phyloP scores from a whole-genome alignment of 2,797 vertebrate genomes.

The Sarcophilus harrisii region DNA sequence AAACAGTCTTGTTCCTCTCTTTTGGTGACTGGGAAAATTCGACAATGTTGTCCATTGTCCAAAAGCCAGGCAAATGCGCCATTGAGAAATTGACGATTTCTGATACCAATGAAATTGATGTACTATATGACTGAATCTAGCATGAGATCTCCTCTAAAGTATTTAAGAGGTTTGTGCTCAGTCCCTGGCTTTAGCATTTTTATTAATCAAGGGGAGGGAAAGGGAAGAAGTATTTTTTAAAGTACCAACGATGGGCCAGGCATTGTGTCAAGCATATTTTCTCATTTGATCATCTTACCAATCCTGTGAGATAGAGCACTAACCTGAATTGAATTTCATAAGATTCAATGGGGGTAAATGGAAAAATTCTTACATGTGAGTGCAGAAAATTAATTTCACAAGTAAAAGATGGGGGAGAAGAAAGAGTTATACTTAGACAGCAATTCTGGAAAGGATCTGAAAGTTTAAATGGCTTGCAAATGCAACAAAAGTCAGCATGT shows the following conservation, averaged over 20 bases:
- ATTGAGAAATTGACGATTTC: too few relatives aligned
- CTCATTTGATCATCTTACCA: neutral
- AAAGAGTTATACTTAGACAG: neutral
- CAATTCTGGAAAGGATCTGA: neutral
- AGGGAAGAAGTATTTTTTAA: too few relatives aligned
- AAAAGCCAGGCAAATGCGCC: too few relatives aligned
- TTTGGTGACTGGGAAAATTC: too few relatives aligned
- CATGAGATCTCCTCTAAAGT: neutral
- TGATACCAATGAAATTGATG: too few relatives aligned
- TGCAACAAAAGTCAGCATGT: neutral
- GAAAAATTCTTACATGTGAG: neutral
- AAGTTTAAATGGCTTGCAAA: neutral
- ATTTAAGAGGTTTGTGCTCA: neutral
- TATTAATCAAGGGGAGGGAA: neutral
- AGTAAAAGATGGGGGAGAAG: neutral
- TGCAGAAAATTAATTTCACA: neutral
- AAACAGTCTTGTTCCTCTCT: too few relatives aligned
- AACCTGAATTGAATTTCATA: neutral
- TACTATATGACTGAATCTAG: too few relatives aligned
- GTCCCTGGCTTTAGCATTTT: neutral
- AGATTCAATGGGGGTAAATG: neutral
- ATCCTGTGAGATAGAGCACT: neutral
- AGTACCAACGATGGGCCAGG: too few relatives aligned
- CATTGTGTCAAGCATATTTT: neutral
- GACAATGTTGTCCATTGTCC: too few relatives aligned